Percentiles rank a stretch among this genome's conserved stretches.
phyloP scores from a whole-genome alignment of 2,113 vertebrate genomes.

The Echinops telfairi region DNA sequence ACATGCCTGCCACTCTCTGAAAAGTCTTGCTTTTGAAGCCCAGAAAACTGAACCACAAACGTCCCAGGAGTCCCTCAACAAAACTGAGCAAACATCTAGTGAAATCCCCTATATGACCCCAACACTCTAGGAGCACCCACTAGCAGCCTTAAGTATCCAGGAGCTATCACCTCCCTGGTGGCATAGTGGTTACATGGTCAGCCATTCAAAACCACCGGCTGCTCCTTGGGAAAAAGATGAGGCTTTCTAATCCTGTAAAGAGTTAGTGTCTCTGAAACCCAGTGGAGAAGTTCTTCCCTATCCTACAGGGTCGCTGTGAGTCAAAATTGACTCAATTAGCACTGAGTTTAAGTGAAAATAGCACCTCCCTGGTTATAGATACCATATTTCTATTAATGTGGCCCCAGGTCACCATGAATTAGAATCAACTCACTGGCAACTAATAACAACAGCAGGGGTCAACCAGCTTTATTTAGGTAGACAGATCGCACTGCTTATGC shows the following conservation, averaged over 20 bases:
- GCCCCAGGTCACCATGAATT: background rate
- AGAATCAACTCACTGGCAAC: background rate
- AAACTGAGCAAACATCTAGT: background rate
- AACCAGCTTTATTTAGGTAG: background rate
- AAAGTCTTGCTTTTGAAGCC: slow-evolving; percentile 10
- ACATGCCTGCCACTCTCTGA: background rate
- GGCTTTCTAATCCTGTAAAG: too few species aligned
- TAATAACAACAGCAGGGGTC: background rate
- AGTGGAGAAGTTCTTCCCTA: too few species aligned
- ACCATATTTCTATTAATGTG: background rate
- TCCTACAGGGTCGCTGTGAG: too few species aligned
- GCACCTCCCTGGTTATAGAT: background rate
- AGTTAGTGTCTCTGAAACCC: too few species aligned
- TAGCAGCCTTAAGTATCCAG: background rate
- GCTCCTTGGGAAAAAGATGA: too few species aligned
- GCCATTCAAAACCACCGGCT: too few species aligned
- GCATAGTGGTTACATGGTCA: too few species aligned
- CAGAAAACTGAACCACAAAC: slow-evolving; percentile 37
- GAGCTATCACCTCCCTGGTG: too few species aligned
- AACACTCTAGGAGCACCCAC: background rate
- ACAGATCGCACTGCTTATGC: background rate
- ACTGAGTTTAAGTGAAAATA: background rate
- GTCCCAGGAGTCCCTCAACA: slow-evolving; percentile 18
- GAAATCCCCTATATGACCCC: slow-evolving; percentile 52
- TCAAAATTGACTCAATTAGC: too few species aligned